These are phyloP conservation scores for Alethe diademata DNA, from an alignment of 2,113 vertebrate genomes.

Conservation along the genomic window DNA sequence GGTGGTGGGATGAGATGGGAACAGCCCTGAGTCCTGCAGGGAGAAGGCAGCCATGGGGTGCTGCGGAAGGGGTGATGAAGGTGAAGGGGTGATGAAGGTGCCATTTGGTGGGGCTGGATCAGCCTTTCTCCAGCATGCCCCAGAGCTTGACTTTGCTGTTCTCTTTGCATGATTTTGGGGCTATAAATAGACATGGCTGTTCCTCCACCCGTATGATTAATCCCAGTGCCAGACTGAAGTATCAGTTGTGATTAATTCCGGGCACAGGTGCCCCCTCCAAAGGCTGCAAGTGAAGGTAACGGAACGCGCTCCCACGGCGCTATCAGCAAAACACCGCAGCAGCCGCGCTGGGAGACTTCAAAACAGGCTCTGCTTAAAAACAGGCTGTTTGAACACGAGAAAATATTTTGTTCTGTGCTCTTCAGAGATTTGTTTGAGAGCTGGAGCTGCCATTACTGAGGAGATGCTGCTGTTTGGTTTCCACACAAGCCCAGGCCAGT, in stretches of 20 bases:
- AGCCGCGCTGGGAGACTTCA: neutral
- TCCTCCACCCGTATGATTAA: neutral
- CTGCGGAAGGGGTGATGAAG: neutral
- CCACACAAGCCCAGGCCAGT: neutral
- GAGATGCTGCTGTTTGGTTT: neutral
- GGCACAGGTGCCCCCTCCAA: slow-evolving; percentile 2
- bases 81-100: neutral
- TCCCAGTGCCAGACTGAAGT: neutral
- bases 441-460: neutral
- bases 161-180: neutral
- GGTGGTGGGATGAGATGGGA: neutral
- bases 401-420: neutral
- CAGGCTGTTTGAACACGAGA: neutral
- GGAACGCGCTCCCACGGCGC: neutral
- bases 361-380: slow-evolving; percentile 39
- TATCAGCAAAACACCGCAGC: neutral
- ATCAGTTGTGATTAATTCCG: neutral
- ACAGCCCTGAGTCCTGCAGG: accelerated
- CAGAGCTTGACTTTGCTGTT: neutral
- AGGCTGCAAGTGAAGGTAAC: neutral
- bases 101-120: accelerated
- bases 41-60: neutral
- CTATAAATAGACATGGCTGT: neutral
- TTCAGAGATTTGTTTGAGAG: neutral
- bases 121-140: neutral